These are phyloP conservation scores for Tetheella fluctuosa DNA, from an alignment of 2,888 invertebrate genomes.

Conservation along the genomic window DNA sequence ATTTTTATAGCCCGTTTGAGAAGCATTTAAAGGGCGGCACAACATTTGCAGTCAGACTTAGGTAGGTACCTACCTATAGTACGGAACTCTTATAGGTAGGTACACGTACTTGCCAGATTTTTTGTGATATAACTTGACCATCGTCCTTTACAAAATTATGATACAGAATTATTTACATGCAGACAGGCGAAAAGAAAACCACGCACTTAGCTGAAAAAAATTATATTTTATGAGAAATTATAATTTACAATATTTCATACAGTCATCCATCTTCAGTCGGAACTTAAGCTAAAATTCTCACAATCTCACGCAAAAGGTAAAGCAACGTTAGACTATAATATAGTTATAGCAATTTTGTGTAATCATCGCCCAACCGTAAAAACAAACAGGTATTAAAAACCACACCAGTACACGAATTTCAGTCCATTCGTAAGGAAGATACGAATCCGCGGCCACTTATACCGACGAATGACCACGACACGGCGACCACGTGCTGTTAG, in stretches of 20 bases:
- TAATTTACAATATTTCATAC: slow-evolving; percentile 85
- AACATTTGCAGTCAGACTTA: too few relatives aligned
- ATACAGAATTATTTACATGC: neutral
- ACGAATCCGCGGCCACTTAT: slow-evolving; percentile 47
- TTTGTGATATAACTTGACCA: too few relatives aligned
- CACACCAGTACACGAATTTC: slow-evolving; percentile 69
- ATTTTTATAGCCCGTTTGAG: too few relatives aligned
- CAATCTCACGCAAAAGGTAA: slow-evolving; percentile 85
- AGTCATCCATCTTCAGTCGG: slow-evolving; percentile 85
- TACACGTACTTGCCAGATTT: too few relatives aligned
- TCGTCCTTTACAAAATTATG: neutral
- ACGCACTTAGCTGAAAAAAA: slow-evolving; percentile 83
- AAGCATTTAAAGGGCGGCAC: too few relatives aligned
- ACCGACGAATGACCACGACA: slow-evolving; percentile 36
- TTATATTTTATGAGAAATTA: slow-evolving; percentile 86
- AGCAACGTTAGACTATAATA: slow-evolving; percentile 85
- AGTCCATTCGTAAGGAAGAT: slow-evolving; percentile 69
- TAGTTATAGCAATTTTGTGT: slow-evolving; percentile 82
- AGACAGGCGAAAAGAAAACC: slow-evolving; percentile 60
- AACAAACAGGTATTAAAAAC: slow-evolving; percentile 66
- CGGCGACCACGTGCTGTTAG: slow-evolving; percentile 32
- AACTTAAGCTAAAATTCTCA: slow-evolving; percentile 85
- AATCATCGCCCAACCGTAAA: slow-evolving; percentile 76
- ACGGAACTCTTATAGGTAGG: too few relatives aligned
- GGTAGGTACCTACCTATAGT: too few relatives aligned